These are phyloP conservation scores for Verasper variegatus DNA, from an alignment of 2,113 vertebrate genomes.

Conservation along the genomic window DNA sequence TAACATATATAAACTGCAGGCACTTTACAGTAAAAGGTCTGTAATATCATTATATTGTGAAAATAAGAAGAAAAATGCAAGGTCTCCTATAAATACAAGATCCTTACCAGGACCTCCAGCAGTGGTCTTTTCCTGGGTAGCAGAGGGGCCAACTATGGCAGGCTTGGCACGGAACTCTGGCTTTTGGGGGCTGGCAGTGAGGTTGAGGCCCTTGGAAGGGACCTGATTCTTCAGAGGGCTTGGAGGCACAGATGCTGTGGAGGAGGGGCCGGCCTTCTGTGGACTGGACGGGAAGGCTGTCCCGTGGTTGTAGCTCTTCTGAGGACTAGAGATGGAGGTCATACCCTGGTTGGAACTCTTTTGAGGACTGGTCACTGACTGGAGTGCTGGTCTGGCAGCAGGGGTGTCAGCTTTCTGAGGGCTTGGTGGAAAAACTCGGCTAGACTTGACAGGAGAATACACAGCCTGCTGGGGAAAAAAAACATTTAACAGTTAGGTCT, in stretches of 20 bases:
- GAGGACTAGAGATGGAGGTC: slow-evolving; percentile 11
- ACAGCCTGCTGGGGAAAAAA: slow-evolving; percentile 24
- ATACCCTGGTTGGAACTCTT: slow-evolving; percentile 38
- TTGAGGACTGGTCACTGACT: slow-evolving; percentile 32
- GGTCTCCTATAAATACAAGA: no score
- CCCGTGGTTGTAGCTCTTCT: slow-evolving; percentile 51
- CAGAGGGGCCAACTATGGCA: slow-evolving; percentile 48
- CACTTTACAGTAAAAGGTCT: no score
- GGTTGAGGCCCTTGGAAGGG: slow-evolving; percentile 18
- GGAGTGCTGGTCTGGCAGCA: slow-evolving; percentile 34
- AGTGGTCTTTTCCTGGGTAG: slow-evolving; percentile 72
- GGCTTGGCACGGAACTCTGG: slow-evolving; percentile 50
- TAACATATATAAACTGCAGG: no score
- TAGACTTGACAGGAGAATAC: slow-evolving; percentile 61
- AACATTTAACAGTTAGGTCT: neutral
- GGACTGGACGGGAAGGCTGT: slow-evolving; percentile 7
- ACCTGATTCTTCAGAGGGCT: slow-evolving; percentile 48
- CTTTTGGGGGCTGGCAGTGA: slow-evolving; percentile 67
- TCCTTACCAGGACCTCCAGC: slow-evolving; percentile 83
- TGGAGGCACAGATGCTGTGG: slow-evolving; percentile 22
- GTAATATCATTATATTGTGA: no score
- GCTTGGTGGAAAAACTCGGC: slow-evolving; percentile 42
- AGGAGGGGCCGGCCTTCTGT: slow-evolving; percentile 18
- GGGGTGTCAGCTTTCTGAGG: slow-evolving; percentile 69
- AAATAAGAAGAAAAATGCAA: no score